A percentile compares a stretch with the other conserved stretches of the same genome.
Evolutionary conservation across 2,113 vertebrate genomes (phyloP).

Genomic region (Procavia capensis): DNA sequence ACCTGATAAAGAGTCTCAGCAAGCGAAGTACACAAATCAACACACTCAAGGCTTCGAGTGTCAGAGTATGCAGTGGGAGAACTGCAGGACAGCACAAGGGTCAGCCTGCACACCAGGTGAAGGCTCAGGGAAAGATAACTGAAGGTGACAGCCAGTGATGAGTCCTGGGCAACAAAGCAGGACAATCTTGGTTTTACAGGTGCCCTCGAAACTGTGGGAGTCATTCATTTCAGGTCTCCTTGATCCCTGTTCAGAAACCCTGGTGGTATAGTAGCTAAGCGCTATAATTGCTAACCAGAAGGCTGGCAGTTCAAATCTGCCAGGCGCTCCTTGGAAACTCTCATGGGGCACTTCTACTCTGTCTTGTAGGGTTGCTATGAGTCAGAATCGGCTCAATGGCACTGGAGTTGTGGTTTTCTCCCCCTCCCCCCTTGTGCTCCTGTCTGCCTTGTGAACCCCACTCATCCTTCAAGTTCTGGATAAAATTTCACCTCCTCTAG

Average conservation of each 20-base stretch:
- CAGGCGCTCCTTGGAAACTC: too few relatives aligned
- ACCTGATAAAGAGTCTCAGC: background rate
- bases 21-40: background rate
- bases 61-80: background rate
- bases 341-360: too few relatives aligned
- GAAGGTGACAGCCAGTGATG: background rate
- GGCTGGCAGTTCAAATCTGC: too few relatives aligned
- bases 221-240: background rate
- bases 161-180: rapidly evolving
- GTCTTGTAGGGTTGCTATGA: too few relatives aligned
- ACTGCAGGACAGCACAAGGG: background rate
- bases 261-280: too few relatives aligned
- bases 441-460: background rate
- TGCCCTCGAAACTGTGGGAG: background rate
- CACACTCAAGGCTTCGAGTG: background rate
- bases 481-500: background rate
- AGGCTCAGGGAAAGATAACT: background rate
- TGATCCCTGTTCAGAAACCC: background rate
- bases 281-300: too few relatives aligned
- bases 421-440: too few relatives aligned
- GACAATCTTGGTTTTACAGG: background rate
- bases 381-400: too few relatives aligned
- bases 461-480: background rate
- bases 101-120: rapidly evolving
- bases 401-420: too few relatives aligned